A percentile compares a stretch with the other conserved stretches of the same genome.
Conservation (phyloP, 2,113 vertebrate genomes). For the Chaetorhynchus papuensis region DNA sequence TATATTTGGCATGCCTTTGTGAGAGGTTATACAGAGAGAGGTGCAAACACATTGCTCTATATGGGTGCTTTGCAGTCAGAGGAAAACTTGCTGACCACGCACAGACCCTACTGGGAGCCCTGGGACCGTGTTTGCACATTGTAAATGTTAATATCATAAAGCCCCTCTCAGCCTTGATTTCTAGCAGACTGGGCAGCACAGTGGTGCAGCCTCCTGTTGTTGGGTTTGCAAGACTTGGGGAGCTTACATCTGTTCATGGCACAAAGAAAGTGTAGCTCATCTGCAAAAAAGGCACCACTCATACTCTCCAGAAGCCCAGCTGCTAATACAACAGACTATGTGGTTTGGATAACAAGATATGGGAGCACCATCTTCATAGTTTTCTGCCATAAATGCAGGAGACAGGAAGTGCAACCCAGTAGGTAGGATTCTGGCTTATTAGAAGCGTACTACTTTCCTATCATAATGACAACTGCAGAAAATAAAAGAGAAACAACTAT, state of each 20-base stretch:
- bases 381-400: background rate
- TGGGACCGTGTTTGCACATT: background rate
- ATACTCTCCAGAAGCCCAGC: background rate
- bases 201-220: background rate
- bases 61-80: rapidly evolving
- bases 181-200: background rate
- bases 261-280: background rate
- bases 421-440: background rate
- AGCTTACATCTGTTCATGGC: background rate
- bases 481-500: background rate
- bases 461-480: background rate
- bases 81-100: background rate
- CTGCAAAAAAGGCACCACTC: background rate
- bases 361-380: background rate
- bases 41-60: background rate
- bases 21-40: background rate
- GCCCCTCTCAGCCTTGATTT: background rate
- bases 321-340: background rate
- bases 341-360: background rate
- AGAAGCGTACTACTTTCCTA: background rate
- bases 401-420: background rate
- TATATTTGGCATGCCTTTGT: background rate
- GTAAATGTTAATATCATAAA: background rate
- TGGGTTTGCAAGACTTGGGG: background rate
- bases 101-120: background rate